Conservation (phyloP, 2,113 vertebrate genomes). For the Pseudolaguvia tuberculata region DNA sequence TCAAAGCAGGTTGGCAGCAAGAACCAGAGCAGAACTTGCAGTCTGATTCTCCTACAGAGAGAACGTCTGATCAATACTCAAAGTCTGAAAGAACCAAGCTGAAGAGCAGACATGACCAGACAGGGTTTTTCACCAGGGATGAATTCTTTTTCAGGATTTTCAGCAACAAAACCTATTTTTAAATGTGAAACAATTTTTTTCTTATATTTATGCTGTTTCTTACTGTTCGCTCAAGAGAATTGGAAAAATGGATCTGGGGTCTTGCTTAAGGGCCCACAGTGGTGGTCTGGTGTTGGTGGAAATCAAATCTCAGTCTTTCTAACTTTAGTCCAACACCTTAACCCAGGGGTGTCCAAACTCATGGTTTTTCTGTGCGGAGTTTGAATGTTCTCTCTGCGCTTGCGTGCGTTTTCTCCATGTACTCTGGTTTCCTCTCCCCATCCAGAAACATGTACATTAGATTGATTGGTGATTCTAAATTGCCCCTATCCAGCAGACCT, state of each 20-base stretch:
- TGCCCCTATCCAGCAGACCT: too few relatives aligned
- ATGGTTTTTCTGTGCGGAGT: too few relatives aligned
- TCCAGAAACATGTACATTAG: too few relatives aligned
- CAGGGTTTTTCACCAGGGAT: neutral
- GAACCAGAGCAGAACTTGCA: conserved; percentile 27
- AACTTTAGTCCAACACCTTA: too few relatives aligned
- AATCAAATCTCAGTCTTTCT: too few relatives aligned
- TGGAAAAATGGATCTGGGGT: neutral
- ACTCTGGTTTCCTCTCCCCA: too few relatives aligned
- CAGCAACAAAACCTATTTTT: neutral
- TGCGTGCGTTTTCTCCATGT: too few relatives aligned
- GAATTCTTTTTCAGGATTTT: neutral
- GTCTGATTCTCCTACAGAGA: conserved; percentile 22
- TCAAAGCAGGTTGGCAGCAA: conserved; percentile 41
- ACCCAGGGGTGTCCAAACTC: too few relatives aligned
- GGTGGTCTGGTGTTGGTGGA: too few relatives aligned
- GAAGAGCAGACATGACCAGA: neutral
- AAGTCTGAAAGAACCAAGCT: neutral
- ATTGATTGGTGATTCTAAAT: too few relatives aligned
- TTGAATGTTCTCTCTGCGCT: too few relatives aligned
- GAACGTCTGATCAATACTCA: conserved; percentile 37
- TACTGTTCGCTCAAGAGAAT: neutral
- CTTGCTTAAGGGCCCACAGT: too few relatives aligned
- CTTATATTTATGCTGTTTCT: neutral
- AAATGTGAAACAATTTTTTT: neutral